phyloP scores from a whole-genome alignment of 1,140 invertebrate species.

The Papilio xuthus region DNA sequence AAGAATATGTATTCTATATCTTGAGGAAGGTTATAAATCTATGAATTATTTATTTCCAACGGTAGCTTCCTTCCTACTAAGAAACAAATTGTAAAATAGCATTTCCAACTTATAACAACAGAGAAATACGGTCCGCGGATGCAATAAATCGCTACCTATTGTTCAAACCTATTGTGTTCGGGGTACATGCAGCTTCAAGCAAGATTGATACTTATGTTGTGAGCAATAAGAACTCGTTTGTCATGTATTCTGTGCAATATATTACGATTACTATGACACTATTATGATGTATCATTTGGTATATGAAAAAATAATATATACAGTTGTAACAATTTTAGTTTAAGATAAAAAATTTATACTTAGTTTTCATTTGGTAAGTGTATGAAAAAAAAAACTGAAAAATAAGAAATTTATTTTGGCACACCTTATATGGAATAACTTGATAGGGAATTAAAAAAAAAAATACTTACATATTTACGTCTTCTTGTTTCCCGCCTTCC shows the following conservation, averaged over 20 bases:
- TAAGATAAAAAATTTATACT: too few relatives aligned
- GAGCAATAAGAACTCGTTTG: not conserved
- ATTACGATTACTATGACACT: not conserved
- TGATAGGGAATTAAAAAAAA: too few relatives aligned
- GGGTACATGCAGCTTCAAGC: not conserved
- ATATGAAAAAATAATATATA: not conserved
- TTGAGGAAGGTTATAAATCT: not conserved
- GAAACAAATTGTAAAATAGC: conserved; percentile 20
- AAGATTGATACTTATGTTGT: not conserved
- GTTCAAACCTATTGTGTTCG: conserved; percentile 5
- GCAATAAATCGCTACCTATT: conserved; percentile 16
- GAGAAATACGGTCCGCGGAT: conserved; percentile 11
- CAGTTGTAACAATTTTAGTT: too few relatives aligned
- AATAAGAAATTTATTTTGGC: too few relatives aligned
- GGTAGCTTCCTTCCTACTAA: not conserved
- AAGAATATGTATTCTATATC: too few relatives aligned
- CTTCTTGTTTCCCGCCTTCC: not conserved
- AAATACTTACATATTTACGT: not conserved
- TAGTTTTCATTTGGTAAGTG: too few relatives aligned
- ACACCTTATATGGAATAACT: too few relatives aligned
- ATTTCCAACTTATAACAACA: conserved; percentile 10
- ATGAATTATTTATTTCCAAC: not conserved
- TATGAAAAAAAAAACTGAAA: too few relatives aligned
- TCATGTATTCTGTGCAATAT: not conserved
- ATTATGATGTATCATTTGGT: not conserved